These are phyloP conservation scores for Augiades crinisus DNA, from an alignment of 2,888 invertebrate genomes.

Conservation along the genomic window DNA sequence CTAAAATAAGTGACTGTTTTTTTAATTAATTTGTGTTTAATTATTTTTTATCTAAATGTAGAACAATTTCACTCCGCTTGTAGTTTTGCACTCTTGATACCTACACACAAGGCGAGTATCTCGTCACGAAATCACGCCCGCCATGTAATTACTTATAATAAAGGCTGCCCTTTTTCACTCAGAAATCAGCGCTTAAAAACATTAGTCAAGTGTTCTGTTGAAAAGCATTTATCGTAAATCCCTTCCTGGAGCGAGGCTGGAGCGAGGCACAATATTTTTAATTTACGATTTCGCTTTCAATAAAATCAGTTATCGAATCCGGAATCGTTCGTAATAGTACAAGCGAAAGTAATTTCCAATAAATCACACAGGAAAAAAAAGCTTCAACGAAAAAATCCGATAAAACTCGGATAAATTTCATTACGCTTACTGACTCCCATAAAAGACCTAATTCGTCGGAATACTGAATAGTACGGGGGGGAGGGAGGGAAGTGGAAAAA, in stretches of 20 bases:
- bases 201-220: conserved; percentile 7
- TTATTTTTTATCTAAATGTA: too few relatives aligned
- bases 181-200: conserved; percentile 2
- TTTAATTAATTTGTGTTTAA: too few relatives aligned
- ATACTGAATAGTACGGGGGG: conserved; percentile 28
- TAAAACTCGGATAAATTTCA: conserved; percentile 32
- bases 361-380: conserved; percentile 22
- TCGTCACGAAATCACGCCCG: too few relatives aligned
- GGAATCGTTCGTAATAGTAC: conserved; percentile 22
- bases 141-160: too few relatives aligned
- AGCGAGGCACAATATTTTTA: conserved; percentile 23
- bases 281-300: conserved; percentile 22
- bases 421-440: conserved; percentile 29
- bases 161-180: too few relatives aligned
- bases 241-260: conserved; percentile 5
- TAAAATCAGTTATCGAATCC: conserved; percentile 26
- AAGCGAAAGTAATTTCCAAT: conserved; percentile 27
- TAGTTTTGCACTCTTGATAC: too few relatives aligned
- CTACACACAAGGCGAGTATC: too few relatives aligned
- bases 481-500: conserved; percentile 4
- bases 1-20: too few relatives aligned
- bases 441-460: conserved; percentile 32
- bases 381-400: conserved; percentile 20
- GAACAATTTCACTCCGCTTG: too few relatives aligned
- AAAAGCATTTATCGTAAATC: conserved; percentile 16